Evolutionary conservation across 2,888 invertebrate genomes (phyloP), one percentile per base, ranked within the genome.

Genomic region (Eurytoma adleriae): DNA sequence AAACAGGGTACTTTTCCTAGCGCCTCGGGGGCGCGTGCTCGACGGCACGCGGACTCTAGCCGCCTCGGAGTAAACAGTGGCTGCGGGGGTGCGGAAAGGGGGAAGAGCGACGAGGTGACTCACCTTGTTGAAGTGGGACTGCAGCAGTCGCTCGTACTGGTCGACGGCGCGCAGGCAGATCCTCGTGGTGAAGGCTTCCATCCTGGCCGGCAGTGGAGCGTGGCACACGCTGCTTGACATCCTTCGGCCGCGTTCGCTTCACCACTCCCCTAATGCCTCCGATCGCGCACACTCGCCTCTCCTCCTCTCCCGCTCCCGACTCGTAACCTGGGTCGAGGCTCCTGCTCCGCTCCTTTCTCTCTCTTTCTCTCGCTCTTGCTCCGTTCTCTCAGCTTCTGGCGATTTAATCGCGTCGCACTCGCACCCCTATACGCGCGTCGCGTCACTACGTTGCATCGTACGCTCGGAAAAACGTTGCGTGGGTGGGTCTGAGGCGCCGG

Each of bases 131-230:
- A 92, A 92, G 87, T 92, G 92, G 82, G 93, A 90, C 88, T 93
- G 93, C 84, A 94, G 91, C 80, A 94, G 91, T 88, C 93, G 93
- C 87, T 93, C 93, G 88, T 94, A 94, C 88, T 94, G 94, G 80
- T 94, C 92, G 50, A 93, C 92, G 82, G 94, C 94, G 83, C 93
- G 91, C 86, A 93, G 89, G 89, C 92, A 93, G 77, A 93, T 90
- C 82, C 93, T 90, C 85, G 92, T 92, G 64, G 93, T 91, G 81
- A 91, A 89, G 76, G 90, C 90, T 86, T 91, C 91, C 89, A 91
- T 90, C 83, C 89, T 87, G 72, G 89, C 87, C 83, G 90, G 89
- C 72, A 89, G 82, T 79, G 90, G 89, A 81, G 89, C 88, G 86
- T 90, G 90, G 84, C 91, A 91, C 84, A 90, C 88, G 84, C 89